Evolutionary conservation across 2,113 vertebrate species (phyloP), one percentile per base, ranked within the genome.

Genomic region (Oxyura jamaicensis): DNA sequence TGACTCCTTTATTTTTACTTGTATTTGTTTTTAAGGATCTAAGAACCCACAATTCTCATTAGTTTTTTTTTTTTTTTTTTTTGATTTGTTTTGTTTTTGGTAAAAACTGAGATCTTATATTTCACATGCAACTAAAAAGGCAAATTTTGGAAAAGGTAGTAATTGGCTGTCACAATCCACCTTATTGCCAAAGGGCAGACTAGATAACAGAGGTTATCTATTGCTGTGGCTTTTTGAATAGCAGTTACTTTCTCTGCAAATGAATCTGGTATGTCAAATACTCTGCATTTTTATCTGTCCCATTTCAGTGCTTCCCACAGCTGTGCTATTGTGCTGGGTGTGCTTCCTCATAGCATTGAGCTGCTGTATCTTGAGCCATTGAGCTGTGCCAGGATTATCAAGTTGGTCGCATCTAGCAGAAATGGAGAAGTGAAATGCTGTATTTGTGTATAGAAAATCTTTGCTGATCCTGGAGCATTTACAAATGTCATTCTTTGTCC

Each of bases 271-370:
- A 55, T 81, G 69, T 69, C 80, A 76, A 48, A 66, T 60, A 55
- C n/a, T 76, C 63, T 5, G 39, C 11, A 56, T 55, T 72, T 50
- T 69, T 84, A 60, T 71, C 50, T 60, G 58, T 50, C 52, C 26
- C 11, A 4, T 71, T 65, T 75, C 62, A 36, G 13, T 66, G 50
- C 62, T 59, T 53, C 56, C 55, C 15, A 8, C 18, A 66, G 74
- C 75, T 0, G 0, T 71, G 50, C 39, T 76, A 8, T 74, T 75
- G 44, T 56, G 13, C 17, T 14, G 56, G 12, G 29, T 23, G 7
- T 25, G 55, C 11, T 3, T 4, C 7, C 17, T 63, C 29, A 17
- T 7, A 46, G 25, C 2, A 0, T 26, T 1, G 0, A 36, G 46
- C 35, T 42, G 15, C 65, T 44, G 26, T 29, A 36, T 44, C 50